phyloP scores from a whole-genome alignment of 2,113 vertebrate species.

The Heteronetta atricapilla region DNA sequence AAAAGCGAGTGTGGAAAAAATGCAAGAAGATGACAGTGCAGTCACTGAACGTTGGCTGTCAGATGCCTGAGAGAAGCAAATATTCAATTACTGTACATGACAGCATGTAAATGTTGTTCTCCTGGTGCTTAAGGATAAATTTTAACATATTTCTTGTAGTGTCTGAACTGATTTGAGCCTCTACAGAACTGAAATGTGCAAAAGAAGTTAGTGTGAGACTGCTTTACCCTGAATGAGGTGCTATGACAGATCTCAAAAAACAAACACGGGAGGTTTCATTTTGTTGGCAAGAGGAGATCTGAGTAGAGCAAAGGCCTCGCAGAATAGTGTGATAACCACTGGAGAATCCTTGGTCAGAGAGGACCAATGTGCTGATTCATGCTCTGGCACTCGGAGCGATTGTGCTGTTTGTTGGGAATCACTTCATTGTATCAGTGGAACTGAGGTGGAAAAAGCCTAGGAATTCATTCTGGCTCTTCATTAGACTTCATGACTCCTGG shows the following conservation, averaged over 20 bases:
- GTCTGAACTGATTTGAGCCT: constrained; percentile 1
- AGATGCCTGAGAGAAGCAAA: background rate
- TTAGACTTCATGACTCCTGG: constrained; percentile 60
- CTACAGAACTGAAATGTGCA: background rate
- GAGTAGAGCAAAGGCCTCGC: constrained; percentile 43
- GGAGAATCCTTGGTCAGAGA: constrained; percentile 12
- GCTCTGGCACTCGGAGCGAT: background rate
- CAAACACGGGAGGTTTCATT: constrained; percentile 4
- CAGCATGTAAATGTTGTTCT: background rate
- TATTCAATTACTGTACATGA: background rate
- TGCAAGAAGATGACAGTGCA: background rate
- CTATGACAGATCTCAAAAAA: constrained; percentile 43
- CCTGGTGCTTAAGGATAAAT: background rate
- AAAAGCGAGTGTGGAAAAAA: background rate
- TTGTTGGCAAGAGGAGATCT: constrained; percentile 2
- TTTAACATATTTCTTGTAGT: background rate
- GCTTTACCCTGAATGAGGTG: constrained; percentile 53
- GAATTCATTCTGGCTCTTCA: constrained; percentile 63
- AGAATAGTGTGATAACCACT: background rate
- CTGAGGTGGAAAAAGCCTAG: constrained; percentile 46
- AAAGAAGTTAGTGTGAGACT: background rate
- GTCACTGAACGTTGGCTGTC: background rate
- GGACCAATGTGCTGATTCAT: constrained; percentile 55
- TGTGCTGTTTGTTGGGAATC: constrained; percentile 49
- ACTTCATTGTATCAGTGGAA: constrained; percentile 53